These are phyloP conservation scores for Neomonachus schauinslandi DNA, from an alignment of 2,113 vertebrate species.

Conservation along the genomic window DNA sequence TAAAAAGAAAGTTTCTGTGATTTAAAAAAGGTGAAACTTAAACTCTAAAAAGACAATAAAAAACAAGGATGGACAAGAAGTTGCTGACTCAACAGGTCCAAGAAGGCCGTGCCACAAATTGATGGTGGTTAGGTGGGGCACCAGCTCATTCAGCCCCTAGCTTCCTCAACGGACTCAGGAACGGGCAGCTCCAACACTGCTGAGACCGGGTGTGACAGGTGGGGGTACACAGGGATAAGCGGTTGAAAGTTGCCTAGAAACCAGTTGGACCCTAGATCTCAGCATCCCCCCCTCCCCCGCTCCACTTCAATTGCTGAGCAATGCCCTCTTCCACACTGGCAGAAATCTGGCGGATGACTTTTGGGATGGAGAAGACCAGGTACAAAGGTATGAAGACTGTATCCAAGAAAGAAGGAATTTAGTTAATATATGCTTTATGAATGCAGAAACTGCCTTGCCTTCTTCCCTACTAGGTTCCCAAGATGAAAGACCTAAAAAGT, in stretches of 20 bases:
- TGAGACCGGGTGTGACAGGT: not conserved
- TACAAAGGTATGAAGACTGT: not conserved
- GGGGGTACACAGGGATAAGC: not conserved
- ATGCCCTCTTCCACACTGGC: too few relatives aligned
- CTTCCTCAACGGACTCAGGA: not conserved
- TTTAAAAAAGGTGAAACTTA: not conserved
- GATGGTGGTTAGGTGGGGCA: not conserved
- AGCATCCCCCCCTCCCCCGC: not conserved
- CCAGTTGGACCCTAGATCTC: not conserved
- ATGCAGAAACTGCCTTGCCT: not conserved
- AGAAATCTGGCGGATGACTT: not conserved
- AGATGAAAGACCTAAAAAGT: not conserved
- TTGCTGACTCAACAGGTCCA: not conserved
- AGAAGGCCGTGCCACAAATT: not conserved
- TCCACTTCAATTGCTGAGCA: not conserved
- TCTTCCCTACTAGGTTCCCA: not conserved
- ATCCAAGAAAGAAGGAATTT: not conserved
- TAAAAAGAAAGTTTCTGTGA: not conserved
- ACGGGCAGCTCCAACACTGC: not conserved
- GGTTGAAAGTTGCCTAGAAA: not conserved
- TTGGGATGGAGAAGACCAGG: not conserved
- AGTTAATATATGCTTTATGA: not conserved
- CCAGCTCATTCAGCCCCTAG: not conserved
- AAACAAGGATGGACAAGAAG: not conserved
- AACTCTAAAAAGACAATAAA: constrained; percentile 25